Evolutionary conservation across 2,113 vertebrate genomes (phyloP).

Genomic region (Paedocypris sp.): DNA sequence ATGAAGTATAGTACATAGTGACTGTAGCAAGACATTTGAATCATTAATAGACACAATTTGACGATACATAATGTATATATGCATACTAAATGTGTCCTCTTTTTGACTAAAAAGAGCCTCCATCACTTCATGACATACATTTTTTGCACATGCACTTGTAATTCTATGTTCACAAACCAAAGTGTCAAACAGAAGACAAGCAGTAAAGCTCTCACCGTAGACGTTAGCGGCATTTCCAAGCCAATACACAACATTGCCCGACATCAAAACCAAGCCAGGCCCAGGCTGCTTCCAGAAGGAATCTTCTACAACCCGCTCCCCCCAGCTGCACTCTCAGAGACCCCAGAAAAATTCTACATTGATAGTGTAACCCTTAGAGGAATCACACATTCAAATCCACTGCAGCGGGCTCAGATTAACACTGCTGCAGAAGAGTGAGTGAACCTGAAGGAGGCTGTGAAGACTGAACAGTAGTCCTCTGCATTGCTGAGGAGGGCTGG

Average conservation of each 20-base stretch:
- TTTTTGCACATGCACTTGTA: neutral
- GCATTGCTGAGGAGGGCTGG: constrained; percentile 29
- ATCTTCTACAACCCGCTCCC: neutral
- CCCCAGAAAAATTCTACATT: constrained; percentile 5
- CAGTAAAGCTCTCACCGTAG: constrained; percentile 18
- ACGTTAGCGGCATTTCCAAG: constrained; percentile 31
- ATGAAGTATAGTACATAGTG: too few species aligned
- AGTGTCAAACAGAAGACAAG: neutral
- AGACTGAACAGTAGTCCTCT: constrained; percentile 19
- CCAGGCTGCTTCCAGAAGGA: neutral
- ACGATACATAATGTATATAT: too few species aligned
- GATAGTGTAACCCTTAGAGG: neutral
- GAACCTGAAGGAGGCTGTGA: constrained; percentile 25
- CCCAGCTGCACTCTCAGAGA: neutral
- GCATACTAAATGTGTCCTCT: too few species aligned
- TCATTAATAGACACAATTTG: too few species aligned
- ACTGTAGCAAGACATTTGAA: too few species aligned
- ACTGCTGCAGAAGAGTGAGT: neutral
- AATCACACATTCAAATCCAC: constrained; percentile 7
- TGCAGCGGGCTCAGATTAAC: neutral
- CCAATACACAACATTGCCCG: constrained; percentile 19
- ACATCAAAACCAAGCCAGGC: constrained; percentile 12
- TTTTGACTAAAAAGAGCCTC: too few species aligned
- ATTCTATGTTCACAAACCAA: neutral
- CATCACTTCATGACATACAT: neutral